phyloP scores from a whole-genome alignment of 2,797 vertebrate genomes.

The Triplophysa bombifrons region DNA sequence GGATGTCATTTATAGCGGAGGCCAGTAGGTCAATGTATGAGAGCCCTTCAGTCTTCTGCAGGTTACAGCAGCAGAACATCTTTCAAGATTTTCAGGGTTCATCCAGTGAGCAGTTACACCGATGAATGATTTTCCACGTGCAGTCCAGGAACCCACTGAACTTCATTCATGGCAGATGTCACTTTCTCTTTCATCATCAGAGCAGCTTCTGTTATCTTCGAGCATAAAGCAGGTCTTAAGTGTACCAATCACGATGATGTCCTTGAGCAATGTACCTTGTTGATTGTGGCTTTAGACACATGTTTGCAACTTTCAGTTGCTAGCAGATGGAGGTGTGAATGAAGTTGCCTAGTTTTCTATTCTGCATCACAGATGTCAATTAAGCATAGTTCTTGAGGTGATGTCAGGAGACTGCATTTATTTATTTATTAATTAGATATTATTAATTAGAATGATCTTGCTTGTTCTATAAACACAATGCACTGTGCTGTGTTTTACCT shows the following conservation, averaged over 20 bases:
- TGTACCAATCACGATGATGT: constrained; percentile 5
- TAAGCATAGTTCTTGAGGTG: background rate
- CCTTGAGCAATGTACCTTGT: constrained; percentile 2
- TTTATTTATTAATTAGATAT: too few species aligned
- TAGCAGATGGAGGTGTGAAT: background rate
- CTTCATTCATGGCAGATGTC: constrained; percentile 1
- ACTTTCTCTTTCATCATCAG: constrained; percentile 11
- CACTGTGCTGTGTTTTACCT: too few species aligned
- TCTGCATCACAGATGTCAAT: background rate
- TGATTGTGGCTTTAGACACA: background rate
- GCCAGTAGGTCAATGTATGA: constrained; percentile 39
- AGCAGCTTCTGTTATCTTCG: background rate
- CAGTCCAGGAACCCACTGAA: constrained; percentile 49
- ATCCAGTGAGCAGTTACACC: constrained; percentile 46
- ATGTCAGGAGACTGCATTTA: background rate
- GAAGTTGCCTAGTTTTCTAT: background rate
- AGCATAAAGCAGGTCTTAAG: background rate
- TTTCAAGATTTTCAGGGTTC: constrained; percentile 41
- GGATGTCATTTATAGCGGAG: constrained; percentile 40
- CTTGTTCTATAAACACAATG: too few species aligned
- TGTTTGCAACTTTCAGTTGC: constrained; percentile 2
- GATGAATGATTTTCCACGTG: constrained; percentile 35
- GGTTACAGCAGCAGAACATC: constrained; percentile 6
- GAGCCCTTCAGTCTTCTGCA: constrained; percentile 31
- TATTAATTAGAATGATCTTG: too few species aligned